Conservation (phyloP, 2,888 invertebrate genomes). For the Tenthredo mesomela region DNA sequence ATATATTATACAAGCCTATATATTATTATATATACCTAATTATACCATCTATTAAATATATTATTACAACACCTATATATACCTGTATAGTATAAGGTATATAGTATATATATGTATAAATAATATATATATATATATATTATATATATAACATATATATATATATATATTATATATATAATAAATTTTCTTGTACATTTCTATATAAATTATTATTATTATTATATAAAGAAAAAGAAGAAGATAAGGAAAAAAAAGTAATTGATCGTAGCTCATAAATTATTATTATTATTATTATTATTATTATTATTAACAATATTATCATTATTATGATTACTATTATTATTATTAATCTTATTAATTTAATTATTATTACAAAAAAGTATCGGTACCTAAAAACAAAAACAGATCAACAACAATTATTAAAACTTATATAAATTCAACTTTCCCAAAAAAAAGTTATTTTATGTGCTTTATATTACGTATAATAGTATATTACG, state of each 20-base stretch:
- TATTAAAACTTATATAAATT: background rate
- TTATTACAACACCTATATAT: background rate
- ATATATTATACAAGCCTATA: conserved; percentile 57
- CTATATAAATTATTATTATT: conserved; percentile 67
- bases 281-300: background rate
- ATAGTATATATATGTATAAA: background rate
- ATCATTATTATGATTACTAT: background rate
- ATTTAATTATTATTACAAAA: background rate
- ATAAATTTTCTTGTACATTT: conserved; percentile 77
- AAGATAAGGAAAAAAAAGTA: background rate
- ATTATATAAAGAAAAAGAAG: background rate
- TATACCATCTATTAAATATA: conserved; percentile 25
- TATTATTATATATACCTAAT: background rate
- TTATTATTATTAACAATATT: conserved; percentile 23
- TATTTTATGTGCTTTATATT: background rate
- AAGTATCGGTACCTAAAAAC: conserved; percentile 18
- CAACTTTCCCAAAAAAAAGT: background rate
- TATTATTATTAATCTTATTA: conserved; percentile 11
- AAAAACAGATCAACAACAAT: too few species aligned
- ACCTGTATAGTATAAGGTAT: background rate
- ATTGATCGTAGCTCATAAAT: background rate
- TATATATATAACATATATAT: background rate
- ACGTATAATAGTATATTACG: too few species aligned
- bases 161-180: conserved; percentile 51
- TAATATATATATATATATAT: too few species aligned